Evolutionary conservation across 2,113 vertebrate genomes (phyloP).

Genomic region (Aepyceros melampus): DNA sequence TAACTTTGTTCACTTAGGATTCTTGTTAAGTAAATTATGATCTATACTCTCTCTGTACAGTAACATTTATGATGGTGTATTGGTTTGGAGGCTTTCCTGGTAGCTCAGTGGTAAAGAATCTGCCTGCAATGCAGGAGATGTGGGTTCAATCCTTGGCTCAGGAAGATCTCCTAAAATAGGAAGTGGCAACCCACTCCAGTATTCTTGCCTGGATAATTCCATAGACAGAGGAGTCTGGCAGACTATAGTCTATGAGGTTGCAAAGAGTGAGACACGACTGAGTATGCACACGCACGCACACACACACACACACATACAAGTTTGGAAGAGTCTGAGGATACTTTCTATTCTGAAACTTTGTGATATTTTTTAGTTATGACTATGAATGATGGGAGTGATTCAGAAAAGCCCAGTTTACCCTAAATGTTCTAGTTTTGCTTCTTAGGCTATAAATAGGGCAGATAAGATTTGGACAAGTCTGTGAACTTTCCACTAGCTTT

Average conservation of each 20-base stretch:
- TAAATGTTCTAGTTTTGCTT: conserved; percentile 55
- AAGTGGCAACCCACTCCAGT: neutral
- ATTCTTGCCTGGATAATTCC: neutral
- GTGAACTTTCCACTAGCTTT: conserved; percentile 61
- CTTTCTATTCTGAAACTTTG: neutral
- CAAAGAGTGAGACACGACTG: neutral
- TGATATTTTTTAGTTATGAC: neutral
- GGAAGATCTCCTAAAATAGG: neutral
- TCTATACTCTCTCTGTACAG: neutral
- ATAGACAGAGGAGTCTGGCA: neutral
- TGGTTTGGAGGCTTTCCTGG: neutral
- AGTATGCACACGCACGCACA: neutral
- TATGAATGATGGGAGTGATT: conserved; percentile 16
- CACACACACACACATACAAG: neutral
- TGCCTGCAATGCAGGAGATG: neutral
- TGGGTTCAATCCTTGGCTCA: neutral
- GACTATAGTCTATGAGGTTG: neutral
- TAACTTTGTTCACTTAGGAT: neutral
- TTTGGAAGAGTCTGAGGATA: neutral
- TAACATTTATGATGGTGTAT: neutral
- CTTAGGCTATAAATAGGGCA: conserved; percentile 53
- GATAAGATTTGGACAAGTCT: conserved; percentile 56
- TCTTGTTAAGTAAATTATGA: neutral
- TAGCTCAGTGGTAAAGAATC: neutral
- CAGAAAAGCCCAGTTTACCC: conserved; percentile 35